A percentile compares a stretch with the other conserved stretches of the same genome.
These are phyloP conservation scores for Gallinago media DNA, from an alignment of 2,113 vertebrate species.

Conservation along the genomic window DNA sequence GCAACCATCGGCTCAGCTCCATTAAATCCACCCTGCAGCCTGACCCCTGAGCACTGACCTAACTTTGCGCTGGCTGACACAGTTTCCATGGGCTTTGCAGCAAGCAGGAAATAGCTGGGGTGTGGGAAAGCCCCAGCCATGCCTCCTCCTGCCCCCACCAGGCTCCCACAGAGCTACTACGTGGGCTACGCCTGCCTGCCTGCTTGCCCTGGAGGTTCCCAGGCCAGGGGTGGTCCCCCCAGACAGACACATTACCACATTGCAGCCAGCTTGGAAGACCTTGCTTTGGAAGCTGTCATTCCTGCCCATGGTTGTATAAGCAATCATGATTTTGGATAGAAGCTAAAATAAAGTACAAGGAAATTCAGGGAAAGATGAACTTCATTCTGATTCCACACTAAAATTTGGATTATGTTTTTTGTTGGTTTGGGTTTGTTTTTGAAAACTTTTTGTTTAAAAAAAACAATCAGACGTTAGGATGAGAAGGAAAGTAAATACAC, in stretches of 20 bases:
- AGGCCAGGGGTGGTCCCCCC: background rate
- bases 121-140: conserved; percentile 21
- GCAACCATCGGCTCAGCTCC: conserved; percentile 30
- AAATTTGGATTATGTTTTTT: background rate
- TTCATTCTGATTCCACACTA: background rate
- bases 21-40: conserved; percentile 41
- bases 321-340: background rate
- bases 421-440: background rate
- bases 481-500: background rate
- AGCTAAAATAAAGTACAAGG: background rate
- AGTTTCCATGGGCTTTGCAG: background rate
- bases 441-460: background rate
- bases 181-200: fast-evolving
- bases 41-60: conserved; percentile 30
- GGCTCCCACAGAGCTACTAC: background rate
- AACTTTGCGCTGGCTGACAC: conserved; percentile 15
- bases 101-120: conserved; percentile 6
- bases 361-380: background rate
- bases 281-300: background rate
- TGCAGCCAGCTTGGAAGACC: background rate
- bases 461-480: background rate
- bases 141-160: background rate
- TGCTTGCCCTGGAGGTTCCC: fast-evolving
- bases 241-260: fast-evolving
- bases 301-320: background rate